Evolutionary conservation across 2,113 vertebrate genomes (phyloP), one percentile per base, ranked within the genome.

Genomic region (Lepus europaeus): DNA sequence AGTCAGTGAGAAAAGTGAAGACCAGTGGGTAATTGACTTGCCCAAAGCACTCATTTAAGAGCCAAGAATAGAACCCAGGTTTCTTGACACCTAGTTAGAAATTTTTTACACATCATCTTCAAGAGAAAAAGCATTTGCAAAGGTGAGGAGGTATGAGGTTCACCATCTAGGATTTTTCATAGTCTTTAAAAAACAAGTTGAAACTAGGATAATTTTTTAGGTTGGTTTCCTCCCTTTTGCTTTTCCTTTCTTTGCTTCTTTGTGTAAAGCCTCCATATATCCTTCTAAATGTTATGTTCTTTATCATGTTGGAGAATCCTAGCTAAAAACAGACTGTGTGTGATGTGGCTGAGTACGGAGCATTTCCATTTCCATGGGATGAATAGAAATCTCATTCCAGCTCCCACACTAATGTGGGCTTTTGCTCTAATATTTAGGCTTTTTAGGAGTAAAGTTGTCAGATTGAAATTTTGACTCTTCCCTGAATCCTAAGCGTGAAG

Each of bases 181-280:
- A 23, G 23, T 90, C 39, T 72, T 87, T 77, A 45, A 6, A 70
- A 84, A 83, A 73, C 33, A 51, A 82, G 16, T 49, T 70, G 19
- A 93, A 93, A 78, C 69, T 36, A 1, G 73, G 51, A 22, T 69
- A 20, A 56, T 45, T 74, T 90, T 94, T 53, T 53, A 49, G 19
- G 87, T 89, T 45, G 17, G 10, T 86, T 93, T 93, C 51, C 14
- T 87, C 74, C n/a, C 3, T 64, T 31, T 4, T 36, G 31, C 69
- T 89, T 95, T 69, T 27, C 33, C 25, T 45, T 45, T 61, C 25
- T 78, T 69, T 89, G 29, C 29, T 83, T 29, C 51, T 73, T 61
- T 56, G 25, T 85, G 49, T 90, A 36, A 73, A 90, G 64, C 17
- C 76, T 94, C 64, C 84, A 3, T 51, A 45, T 92, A 66, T n/a